These are phyloP conservation scores for Dascillus cervinus DNA, from an alignment of 2,888 invertebrate genomes.

Conservation along the genomic window DNA sequence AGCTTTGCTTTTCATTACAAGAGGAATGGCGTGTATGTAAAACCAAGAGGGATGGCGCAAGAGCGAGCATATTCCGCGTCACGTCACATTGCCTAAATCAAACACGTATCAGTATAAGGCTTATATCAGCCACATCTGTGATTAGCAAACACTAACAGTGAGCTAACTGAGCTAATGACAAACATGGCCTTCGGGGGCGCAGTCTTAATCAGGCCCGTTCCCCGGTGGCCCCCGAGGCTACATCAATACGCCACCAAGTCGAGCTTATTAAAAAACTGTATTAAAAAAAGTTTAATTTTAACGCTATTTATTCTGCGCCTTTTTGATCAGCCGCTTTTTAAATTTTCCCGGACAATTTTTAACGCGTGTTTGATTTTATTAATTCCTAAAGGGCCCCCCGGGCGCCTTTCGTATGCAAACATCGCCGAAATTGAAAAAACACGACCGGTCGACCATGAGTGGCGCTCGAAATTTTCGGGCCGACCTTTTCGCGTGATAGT, in stretches of 20 bases:
- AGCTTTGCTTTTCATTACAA: not conserved
- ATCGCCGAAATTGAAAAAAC: too few relatives aligned
- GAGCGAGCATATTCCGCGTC: slow-evolving; percentile 20
- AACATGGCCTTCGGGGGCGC: slow-evolving; percentile 36
- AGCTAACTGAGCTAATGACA: slow-evolving; percentile 42
- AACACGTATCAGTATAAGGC: slow-evolving; percentile 25
- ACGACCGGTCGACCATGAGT: too few relatives aligned
- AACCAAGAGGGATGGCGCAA: slow-evolving; percentile 4
- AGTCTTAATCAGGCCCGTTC: slow-evolving; percentile 38
- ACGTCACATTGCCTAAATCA: slow-evolving; percentile 25
- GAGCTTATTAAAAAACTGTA: slow-evolving; percentile 28
- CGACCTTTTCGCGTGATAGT: not conserved
- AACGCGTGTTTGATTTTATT: slow-evolving; percentile 21
- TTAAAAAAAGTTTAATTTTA: slow-evolving; percentile 32
- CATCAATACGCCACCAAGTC: slow-evolving; percentile 30
- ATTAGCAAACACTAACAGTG: slow-evolving; percentile 42
- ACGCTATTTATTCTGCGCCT: slow-evolving; percentile 26
- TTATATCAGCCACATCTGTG: slow-evolving; percentile 39
- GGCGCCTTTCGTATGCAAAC: too few relatives aligned
- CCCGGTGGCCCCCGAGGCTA: slow-evolving; percentile 28
- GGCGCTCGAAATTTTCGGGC: too few relatives aligned
- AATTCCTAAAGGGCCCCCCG: too few relatives aligned
- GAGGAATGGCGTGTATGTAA: not conserved
- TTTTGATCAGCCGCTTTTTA: slow-evolving; percentile 24
- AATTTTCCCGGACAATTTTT: slow-evolving; percentile 23